Percentiles rank a stretch among this genome's conserved stretches.
Evolutionary conservation across 2,888 invertebrate genomes (phyloP).

Genomic region (Drosophila mimica): DNA sequence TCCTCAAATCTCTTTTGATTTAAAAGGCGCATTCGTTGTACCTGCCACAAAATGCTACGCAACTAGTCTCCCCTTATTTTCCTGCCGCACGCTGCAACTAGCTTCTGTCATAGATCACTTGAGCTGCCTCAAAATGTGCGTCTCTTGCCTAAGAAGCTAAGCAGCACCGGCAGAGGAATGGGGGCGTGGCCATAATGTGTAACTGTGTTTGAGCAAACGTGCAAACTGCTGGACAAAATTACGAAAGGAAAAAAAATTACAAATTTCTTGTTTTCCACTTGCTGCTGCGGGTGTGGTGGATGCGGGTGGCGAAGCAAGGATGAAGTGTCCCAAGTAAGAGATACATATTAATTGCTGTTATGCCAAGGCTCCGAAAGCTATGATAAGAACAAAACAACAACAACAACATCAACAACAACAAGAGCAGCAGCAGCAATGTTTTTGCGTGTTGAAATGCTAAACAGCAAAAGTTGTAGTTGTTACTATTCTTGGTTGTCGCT

Average conservation of each 20-base stretch:
- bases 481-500: slow-evolving; percentile 11
- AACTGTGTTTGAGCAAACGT: slow-evolving; percentile 71
- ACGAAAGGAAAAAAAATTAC: slow-evolving; percentile 12
- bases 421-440: slow-evolving; percentile 28
- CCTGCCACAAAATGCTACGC: slow-evolving; percentile 46
- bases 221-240: slow-evolving; percentile 52
- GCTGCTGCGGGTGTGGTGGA: slow-evolving; percentile 6
- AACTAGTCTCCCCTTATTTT: not conserved
- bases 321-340: slow-evolving; percentile 75
- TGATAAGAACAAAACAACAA: slow-evolving; percentile 12
- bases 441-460: slow-evolving; percentile 74
- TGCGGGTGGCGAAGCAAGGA: slow-evolving; percentile 35
- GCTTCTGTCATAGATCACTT: slow-evolving; percentile 71
- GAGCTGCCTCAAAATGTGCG: slow-evolving; percentile 52
- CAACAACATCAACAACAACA: slow-evolving; percentile 9
- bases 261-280: slow-evolving; percentile 31
- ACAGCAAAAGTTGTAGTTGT: slow-evolving; percentile 61
- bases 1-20: slow-evolving; percentile 57
- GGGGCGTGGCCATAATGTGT: slow-evolving; percentile 55
- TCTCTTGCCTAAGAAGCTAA: slow-evolving; percentile 1
- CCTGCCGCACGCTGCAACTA: not conserved
- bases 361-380: slow-evolving; percentile 43
- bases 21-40: slow-evolving; percentile 44
- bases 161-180: not conserved
- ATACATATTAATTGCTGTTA: slow-evolving; percentile 77